Base-by-base conservation (phyloP, 2,797 vertebrate genomes). In the Buphagus erythrorhynchus region DNA sequence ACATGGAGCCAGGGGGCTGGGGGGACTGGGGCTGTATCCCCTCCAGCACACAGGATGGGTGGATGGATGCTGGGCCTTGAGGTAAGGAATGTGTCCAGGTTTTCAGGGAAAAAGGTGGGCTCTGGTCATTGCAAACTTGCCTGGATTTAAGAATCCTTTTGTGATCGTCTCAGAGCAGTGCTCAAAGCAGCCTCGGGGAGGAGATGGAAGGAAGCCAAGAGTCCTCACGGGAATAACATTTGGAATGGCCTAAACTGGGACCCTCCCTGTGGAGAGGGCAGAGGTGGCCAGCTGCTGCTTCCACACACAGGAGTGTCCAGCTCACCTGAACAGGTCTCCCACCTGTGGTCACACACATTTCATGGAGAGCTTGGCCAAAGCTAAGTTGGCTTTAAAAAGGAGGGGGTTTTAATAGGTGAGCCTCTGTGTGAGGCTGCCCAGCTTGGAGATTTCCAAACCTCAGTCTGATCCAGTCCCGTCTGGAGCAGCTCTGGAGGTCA, bases 161-260 rank as follows among this genome's bases (percentile, higher is more conserved):
- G 11, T 16, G 29, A 19, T 12, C 0, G 0, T 31, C 35, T 31
- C 0, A 0, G 22, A 45, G 36, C 8, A 5, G 7, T 6, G 10
- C 52, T 75, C 42, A 9, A 11, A 48, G 52, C 48, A 52, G 11
- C 63, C 33, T 51, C 3, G 0, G 1, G 2, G 43, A 22, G 36
- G 16, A 17, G 58, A 7, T 42, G 57, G 52, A 36, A 40, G 49
- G 61, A 45, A 5, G 31, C 68, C 43, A 31, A 1, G 51, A 18
- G 35, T 13, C 63, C 36, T 21, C 11, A 1, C 19, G 36, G 42
- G 11, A 43, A 4, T 17, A 7, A 13, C 4, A 1, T 45, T 16
- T 46, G 40, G 7, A 8, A 3, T 54, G 62, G n/a, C 45, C 28
- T 20, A 4, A 35, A 46, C 6, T 2, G 46, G 31, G 52, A 2